Evolutionary conservation across 2,113 vertebrate species (phyloP).

Genomic region (Dasyurus viverrinus): DNA sequence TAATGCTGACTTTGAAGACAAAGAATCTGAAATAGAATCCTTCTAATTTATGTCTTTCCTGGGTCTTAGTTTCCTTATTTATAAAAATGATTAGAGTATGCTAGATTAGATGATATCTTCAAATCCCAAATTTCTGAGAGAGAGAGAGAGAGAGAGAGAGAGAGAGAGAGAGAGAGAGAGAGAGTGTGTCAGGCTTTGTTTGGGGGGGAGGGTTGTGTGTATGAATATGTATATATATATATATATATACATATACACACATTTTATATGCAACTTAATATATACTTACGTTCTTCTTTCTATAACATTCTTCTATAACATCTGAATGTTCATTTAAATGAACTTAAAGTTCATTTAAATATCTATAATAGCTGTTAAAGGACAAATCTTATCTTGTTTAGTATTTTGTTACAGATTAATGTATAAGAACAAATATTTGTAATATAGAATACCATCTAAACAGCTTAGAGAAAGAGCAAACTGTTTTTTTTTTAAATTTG

Average conservation of each 20-base stretch:
- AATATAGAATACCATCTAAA: background rate
- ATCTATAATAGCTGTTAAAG: background rate
- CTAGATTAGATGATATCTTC: background rate
- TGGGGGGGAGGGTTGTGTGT: too few species aligned
- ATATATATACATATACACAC: too few species aligned
- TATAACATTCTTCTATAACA: too few species aligned
- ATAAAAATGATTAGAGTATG: background rate
- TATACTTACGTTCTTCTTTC: background rate
- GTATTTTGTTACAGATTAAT: background rate
- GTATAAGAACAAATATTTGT: background rate
- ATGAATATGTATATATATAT: too few species aligned
- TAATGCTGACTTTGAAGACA: background rate
- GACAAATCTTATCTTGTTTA: background rate
- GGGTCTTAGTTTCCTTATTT: background rate
- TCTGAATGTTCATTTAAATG: too few species aligned
- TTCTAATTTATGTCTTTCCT: background rate
- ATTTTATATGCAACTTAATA: too few species aligned
- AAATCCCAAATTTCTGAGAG: background rate
- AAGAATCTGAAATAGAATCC: background rate
- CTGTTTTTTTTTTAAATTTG: background rate
- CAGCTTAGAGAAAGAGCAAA: background rate
- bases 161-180: too few species aligned
- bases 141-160: too few species aligned
- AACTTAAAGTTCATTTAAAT: background rate
- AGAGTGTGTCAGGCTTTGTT: too few species aligned